Evolutionary conservation across 2,797 vertebrate species (phyloP), one percentile per base, ranked within the genome.

Genomic region (Delichon dasypus): DNA sequence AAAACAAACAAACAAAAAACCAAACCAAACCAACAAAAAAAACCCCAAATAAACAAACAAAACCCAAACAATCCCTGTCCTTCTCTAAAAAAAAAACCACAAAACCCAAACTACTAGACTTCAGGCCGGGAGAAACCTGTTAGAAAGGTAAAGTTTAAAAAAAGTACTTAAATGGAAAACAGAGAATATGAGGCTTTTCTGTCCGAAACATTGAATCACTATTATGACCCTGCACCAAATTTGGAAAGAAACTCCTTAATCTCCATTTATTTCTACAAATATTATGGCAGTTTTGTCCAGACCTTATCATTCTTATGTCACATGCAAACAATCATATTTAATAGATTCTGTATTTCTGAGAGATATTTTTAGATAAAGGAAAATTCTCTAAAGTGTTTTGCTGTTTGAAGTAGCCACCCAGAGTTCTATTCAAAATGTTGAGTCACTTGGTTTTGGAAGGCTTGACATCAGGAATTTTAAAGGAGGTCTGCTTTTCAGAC

Each of bases 291-390:
- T 61, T 89, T 77, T 88, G 26, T 55, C 82, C 75, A 89, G 54
- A 85, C 32, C 34, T 93, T 91, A 84, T 85, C 34, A 7, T 82
- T 91, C 34, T 73, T 53, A 11, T 74, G 53, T 79, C 90, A 92
- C 50, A 67, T 65, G 42, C 42, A 81, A 90, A 75, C 36, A 64
- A 87, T 89, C 77, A 36, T 79, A 51, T 90, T 79, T 94, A 92
- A 93, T 88, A 64, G 45, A 66, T 57, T 60, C 36, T 20, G 2
- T 92, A 55, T 82, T 85, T 95, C 42, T 89, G 57, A 82, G n/a
- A 82, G 9, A 13, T 89, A 61, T 82, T 91, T 95, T 92, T 85
- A 95, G 48, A n/a, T 27, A 13, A 57, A 91, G 38, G 42, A 86
- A 87, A 89, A 85, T 29, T 70, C 21, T 70, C 10, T 55, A 64